Evolutionary conservation across 2,113 vertebrate species (phyloP).

Genomic region (Vicugna pacos): DNA sequence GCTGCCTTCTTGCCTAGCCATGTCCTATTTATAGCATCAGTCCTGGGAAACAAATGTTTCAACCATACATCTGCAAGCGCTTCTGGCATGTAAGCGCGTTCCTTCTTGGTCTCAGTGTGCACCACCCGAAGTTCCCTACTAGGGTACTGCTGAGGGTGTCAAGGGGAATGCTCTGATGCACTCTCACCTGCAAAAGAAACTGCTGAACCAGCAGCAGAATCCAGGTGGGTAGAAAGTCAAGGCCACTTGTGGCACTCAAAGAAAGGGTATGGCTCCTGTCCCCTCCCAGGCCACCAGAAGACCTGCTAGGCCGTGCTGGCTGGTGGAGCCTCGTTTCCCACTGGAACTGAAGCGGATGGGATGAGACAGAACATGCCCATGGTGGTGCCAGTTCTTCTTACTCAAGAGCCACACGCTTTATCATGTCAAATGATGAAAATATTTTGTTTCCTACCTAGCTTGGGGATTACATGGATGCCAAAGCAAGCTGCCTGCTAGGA

Average conservation of each 20-base stretch:
- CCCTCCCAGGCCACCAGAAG: not conserved
- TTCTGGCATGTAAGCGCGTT: not conserved
- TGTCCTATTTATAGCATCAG: slow-evolving; percentile 51
- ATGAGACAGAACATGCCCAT: not conserved
- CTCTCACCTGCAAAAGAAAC: not conserved
- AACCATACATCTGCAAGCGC: not conserved
- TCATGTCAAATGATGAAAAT: slow-evolving; percentile 73
- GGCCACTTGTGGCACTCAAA: not conserved
- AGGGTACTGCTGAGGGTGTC: not conserved
- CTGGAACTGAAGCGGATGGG: not conserved
- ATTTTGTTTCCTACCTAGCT: slow-evolving; percentile 67
- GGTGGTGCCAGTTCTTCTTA: slow-evolving; percentile 21
- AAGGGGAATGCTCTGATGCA: not conserved
- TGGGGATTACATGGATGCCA: slow-evolving; percentile 37
- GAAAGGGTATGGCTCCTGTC: not conserved
- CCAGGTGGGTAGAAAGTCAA: not conserved
- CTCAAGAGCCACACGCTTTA: slow-evolving; percentile 58
- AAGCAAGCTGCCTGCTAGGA: slow-evolving; percentile 33
- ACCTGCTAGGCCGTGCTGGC: not conserved
- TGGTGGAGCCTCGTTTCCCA: not conserved
- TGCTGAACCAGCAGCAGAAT: not conserved
- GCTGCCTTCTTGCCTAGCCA: slow-evolving; percentile 28
- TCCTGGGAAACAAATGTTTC: slow-evolving; percentile 64
- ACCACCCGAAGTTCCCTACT: not conserved
- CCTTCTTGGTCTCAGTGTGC: not conserved